Base-by-base conservation (phyloP, 2,888 invertebrate genomes). In the Cyaniris semiargus region DNA sequence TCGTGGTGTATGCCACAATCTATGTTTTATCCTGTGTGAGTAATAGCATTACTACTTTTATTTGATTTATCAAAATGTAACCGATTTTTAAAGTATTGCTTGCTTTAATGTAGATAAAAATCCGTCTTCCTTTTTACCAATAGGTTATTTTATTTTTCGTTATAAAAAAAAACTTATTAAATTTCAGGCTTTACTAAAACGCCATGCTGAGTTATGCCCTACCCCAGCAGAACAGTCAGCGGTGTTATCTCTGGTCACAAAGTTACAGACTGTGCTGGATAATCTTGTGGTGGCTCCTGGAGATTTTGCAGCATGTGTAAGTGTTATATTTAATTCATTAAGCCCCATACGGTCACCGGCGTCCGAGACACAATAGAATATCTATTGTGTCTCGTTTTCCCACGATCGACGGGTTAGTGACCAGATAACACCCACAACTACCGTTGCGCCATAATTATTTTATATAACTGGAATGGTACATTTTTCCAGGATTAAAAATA, bases 251-350 rank as follows among this genome's bases (percentile, higher is more conserved):
- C 95, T 99, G 23, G 98, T 99, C 53, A 98, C 98, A 0, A 98
- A 99, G 90, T 96, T 99, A n/a, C 98, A 98, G 88, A 96, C 97
- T 0, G 98, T 98, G 38, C 93, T 99, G 77, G 99, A 99, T 87
- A 98, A 98, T 88, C 92, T 99, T 27, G 98, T 99, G 15, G 97
- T 99, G 0, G 97, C 98, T 0, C 99, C 99, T 0, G 98, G 98
- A 44, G 96, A 96, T 80, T 98, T 99, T 86, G 98, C 98, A 87
- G 98, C 98, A 81, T 99, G 99, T 89, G 99, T 99, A 94, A 96
- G 97, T 96, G 82, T 77, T 60, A n/a, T 48, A 60, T 77, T 74
- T 44, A 44, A 34, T n/a, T n/a, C n/a, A n/a, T n/a, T n/a, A n/a
- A n/a, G n/a, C n/a, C n/a, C n/a, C n/a, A n/a, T n/a, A n/a, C n/a